phyloP scores from a whole-genome alignment of 2,797 vertebrate species.

The Micropoecilia bifurca region DNA sequence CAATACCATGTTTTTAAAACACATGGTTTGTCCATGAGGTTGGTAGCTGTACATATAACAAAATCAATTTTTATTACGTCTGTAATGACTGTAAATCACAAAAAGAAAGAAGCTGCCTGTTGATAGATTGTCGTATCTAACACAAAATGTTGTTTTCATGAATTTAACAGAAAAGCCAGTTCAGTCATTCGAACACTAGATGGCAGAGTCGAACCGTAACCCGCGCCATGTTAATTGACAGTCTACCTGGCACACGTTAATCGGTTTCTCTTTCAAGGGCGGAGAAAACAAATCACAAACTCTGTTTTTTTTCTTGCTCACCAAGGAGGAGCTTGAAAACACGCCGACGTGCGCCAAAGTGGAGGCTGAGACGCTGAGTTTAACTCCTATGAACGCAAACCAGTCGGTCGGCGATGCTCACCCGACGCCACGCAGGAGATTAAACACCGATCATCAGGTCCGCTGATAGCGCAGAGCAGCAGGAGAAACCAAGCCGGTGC shows the following conservation, averaged over 20 bases:
- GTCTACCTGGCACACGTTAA: slow-evolving; percentile 74
- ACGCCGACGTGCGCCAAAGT: slow-evolving; percentile 58
- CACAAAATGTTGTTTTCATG: background rate
- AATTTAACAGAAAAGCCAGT: background rate
- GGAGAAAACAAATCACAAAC: slow-evolving; percentile 68
- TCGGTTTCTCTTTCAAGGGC: slow-evolving; percentile 67
- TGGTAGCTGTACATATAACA: background rate
- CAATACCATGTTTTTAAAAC: background rate
- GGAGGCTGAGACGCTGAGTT: slow-evolving; percentile 54
- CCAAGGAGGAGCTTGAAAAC: slow-evolving; percentile 78
- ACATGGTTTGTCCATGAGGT: background rate
- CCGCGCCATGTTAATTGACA: slow-evolving; percentile 20
- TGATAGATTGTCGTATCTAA: background rate
- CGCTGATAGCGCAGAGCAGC: slow-evolving; percentile 32
- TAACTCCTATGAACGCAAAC: slow-evolving; percentile 27
- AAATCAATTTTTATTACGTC: background rate
- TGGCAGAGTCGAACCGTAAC: slow-evolving; percentile 58
- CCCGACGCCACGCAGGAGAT: slow-evolving; percentile 36
- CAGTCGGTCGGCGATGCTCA: slow-evolving; percentile 61
- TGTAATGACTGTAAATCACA: background rate
- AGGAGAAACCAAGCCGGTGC: slow-evolving; percentile 38
- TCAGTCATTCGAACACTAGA: slow-evolving; percentile 50
- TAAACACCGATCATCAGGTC: slow-evolving; percentile 51
- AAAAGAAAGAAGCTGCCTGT: background rate
- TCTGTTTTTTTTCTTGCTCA: slow-evolving; percentile 32